Percentiles rank a stretch among this genome's conserved stretches.
These are phyloP conservation scores for Sebastes matsubarae DNA, from an alignment of 2,797 vertebrate genomes.

Conservation along the genomic window DNA sequence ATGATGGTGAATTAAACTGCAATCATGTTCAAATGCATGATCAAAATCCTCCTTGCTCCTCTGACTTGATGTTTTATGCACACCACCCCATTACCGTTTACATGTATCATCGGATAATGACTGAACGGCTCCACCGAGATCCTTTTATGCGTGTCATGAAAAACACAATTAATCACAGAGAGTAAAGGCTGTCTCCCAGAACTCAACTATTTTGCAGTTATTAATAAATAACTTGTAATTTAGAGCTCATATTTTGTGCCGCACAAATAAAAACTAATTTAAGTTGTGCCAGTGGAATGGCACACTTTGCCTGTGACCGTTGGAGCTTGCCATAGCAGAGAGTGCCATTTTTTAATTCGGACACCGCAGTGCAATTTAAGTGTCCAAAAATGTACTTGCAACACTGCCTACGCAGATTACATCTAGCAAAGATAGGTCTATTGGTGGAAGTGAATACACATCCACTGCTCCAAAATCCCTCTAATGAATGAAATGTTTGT, in stretches of 20 bases:
- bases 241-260: background rate
- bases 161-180: constrained; percentile 22
- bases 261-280: constrained; percentile 1
- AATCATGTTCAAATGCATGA: constrained; percentile 41
- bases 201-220: constrained; percentile 13
- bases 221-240: constrained; percentile 19
- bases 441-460: background rate
- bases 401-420: constrained; percentile 1
- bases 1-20: constrained; percentile 35
- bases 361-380: background rate
- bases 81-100: constrained; percentile 18
- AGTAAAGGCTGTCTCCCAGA: constrained; percentile 10
- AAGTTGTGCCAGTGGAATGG: constrained; percentile 15
- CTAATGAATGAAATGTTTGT: background rate
- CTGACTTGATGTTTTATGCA: constrained; percentile 31
- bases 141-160: constrained; percentile 10
- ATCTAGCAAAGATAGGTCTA: background rate
- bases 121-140: constrained; percentile 20
- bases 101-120: constrained; percentile 28
- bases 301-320: background rate
- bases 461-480: background rate
- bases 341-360: constrained; percentile 4
- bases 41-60: constrained; percentile 26
- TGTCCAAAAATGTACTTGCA: constrained; percentile 26
- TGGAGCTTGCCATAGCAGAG: constrained; percentile 4